Evolutionary conservation across 92 coral and sea anemone species (phyloP), one percentile per base, ranked within the genome.

Genomic region (Diadumene lineata): DNA sequence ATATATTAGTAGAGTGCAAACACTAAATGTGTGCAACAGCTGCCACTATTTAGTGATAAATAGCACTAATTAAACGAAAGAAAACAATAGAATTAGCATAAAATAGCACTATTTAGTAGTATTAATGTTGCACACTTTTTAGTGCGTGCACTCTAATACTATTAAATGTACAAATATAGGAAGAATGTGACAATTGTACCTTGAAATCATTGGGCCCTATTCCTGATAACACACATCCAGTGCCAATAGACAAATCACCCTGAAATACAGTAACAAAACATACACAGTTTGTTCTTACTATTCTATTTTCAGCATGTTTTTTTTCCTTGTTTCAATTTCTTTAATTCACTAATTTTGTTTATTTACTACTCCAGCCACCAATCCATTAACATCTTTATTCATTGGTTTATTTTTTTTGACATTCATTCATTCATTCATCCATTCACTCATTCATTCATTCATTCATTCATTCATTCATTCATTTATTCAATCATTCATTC

Each of bases 161-260:
- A n/a, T n/a, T n/a, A n/a, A n/a, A n/a, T n/a, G n/a, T n/a, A n/a
- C n/a, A n/a, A n/a, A n/a, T n/a, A n/a, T n/a, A n/a, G n/a, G n/a
- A n/a, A n/a, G n/a, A n/a, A n/a, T n/a, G n/a, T n/a, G n/a, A n/a
- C n/a, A n/a, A n/a, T n/a, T n/a, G n/a, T 38, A 38, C 48, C 48
- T 38, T 21, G n/a, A 81, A 61, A 50, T 85, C 90, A 32, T 64
- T 78, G 17, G 94, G 80, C n/a, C 87, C 89, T n/a, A 94, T 76
- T 18, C 92, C 94, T 2, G 92, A 61, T 29, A 94, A 17, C 22
- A 94, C 84, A 60, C 80, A 80, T 38, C 98, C 94, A 31, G 65
- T 22, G 19, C 90, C 94, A 70, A 94, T 58, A 11, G 82, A 69
- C 0, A 86, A 32, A 32, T 75, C 83, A 30, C 92, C 90, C 98